Percentiles rank a stretch among this genome's conserved stretches.
Conservation (phyloP, 2,888 invertebrate species). For the Hydropsyche betteni region DNA sequence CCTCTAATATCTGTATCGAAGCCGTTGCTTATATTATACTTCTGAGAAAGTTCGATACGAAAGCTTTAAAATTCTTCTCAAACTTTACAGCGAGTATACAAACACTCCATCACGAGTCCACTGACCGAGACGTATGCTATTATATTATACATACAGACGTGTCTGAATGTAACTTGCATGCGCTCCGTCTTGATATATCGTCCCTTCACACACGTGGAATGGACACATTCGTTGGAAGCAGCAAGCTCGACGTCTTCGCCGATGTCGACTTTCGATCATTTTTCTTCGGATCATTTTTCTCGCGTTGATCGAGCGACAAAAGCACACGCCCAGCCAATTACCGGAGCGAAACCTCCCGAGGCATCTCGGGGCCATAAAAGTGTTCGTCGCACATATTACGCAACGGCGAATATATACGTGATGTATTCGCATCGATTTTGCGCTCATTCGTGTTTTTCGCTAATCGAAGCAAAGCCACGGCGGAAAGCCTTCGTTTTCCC, state of each 20-base stretch:
- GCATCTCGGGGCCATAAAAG: not conserved
- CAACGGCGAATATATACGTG: too few species aligned
- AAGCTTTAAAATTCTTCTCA: not conserved
- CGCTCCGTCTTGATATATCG: slow-evolving; percentile 21
- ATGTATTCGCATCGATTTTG: too few species aligned
- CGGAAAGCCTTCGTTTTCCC: not conserved
- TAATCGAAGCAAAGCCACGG: not conserved
- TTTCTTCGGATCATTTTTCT: slow-evolving; percentile 2
- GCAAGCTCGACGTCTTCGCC: not conserved
- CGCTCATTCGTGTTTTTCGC: too few species aligned
- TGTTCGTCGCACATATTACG: too few species aligned
- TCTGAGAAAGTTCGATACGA: too few species aligned
- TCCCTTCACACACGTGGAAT: slow-evolving; percentile 13
- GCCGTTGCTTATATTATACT: too few species aligned
- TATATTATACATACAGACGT: too few species aligned
- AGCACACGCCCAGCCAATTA: slow-evolving; percentile 21
- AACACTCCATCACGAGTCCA: too few species aligned
- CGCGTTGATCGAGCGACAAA: slow-evolving; percentile 5
- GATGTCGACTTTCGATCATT: slow-evolving; percentile 19
- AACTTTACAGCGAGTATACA: not conserved
- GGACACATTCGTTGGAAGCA: slow-evolving; percentile 2
- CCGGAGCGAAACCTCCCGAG: slow-evolving; percentile 14
- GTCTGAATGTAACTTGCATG: slow-evolving; percentile 4
- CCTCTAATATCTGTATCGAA: too few species aligned
- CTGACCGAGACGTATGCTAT: too few species aligned